phyloP scores from a whole-genome alignment of 2,113 vertebrate species.

The Nettapus auritus region DNA sequence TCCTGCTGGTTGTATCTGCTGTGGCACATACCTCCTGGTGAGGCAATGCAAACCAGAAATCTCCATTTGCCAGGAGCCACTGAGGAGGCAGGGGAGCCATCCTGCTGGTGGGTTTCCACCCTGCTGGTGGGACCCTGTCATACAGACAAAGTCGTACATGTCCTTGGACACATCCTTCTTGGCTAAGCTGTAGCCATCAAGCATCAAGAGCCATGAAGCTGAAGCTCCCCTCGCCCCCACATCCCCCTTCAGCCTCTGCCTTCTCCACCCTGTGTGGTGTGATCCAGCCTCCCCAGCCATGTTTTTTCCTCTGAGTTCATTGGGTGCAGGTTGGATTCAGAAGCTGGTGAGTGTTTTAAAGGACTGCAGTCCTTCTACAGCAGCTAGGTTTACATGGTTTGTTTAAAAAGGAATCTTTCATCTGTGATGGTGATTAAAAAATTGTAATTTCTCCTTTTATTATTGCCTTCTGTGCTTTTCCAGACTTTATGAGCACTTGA shows the following conservation, averaged over 20 bases:
- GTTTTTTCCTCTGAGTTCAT: not conserved
- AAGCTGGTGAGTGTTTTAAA: not conserved
- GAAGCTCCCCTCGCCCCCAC: too few species aligned
- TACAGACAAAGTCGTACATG: not conserved
- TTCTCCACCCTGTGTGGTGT: not conserved
- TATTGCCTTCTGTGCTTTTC: not conserved
- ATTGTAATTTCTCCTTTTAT: not conserved
- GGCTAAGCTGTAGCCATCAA: not conserved
- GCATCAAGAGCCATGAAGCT: not conserved
- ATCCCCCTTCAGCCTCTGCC: not conserved
- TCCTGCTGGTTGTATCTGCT: not conserved
- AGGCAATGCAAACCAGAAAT: not conserved
- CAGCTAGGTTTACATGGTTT: not conserved
- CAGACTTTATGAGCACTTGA: not conserved
- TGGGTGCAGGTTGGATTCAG: not conserved
- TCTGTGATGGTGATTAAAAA: not conserved
- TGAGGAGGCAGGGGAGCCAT: not conserved
- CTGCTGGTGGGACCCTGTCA: not conserved
- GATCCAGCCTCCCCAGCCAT: accelerated
- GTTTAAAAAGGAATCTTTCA: not conserved
- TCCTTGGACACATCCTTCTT: not conserved
- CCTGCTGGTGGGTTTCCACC: not conserved
- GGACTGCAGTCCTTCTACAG: not conserved
- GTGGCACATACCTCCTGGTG: accelerated
- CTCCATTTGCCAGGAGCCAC: not conserved